Evolutionary conservation across 2,797 vertebrate species (phyloP), one percentile per base, ranked within the genome.

Genomic region (Oryzias sinensis): DNA sequence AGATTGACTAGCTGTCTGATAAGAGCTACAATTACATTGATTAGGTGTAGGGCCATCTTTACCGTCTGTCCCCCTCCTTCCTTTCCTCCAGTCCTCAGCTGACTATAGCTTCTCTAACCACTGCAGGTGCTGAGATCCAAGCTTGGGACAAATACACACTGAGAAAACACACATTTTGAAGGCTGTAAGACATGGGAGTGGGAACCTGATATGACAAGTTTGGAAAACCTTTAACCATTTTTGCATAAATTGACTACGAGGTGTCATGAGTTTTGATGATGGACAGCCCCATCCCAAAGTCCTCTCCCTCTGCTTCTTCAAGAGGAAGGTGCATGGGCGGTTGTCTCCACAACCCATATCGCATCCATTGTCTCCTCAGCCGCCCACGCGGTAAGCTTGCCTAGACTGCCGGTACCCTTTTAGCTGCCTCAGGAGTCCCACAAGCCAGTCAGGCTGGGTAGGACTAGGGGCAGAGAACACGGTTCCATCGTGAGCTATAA

Each of bases 21-120:
- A 85, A 89, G 72, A 59, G 59, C 69, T 84, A 85, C 83, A 90
- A 91, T 91, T 90, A 85, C 83, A 92, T 91, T 89, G 90, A 92
- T 91, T 90, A 83, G 74, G 70, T 80, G 82, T 64, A 72, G 74
- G 78, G 80, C 83, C 76, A 76, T 84, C 72, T 81, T 70, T 65
- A 18, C 71, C 59, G 65, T 80, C 68, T 70, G 74, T 60, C 79
- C 72, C 24, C 77, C 74, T 56, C 43, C 54, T 67, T 51, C 20
- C 47, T 59, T 56, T 13, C 48, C 55, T 56, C 75, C 65, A 55
- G 55, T 55, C 65, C 74, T 79, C 81, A 72, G 70, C 33, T 56
- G 72, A 53, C 70, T 49, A 54, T 5, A 55, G 61, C 74, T 60
- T 48, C 75, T 73, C 37, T 14, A 60, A 70, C 53, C 57, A 7